A percentile compares a stretch with the other conserved stretches of the same genome.
Conservation (phyloP, 1,140 invertebrate species). For the Drosophila pectinifera region DNA sequence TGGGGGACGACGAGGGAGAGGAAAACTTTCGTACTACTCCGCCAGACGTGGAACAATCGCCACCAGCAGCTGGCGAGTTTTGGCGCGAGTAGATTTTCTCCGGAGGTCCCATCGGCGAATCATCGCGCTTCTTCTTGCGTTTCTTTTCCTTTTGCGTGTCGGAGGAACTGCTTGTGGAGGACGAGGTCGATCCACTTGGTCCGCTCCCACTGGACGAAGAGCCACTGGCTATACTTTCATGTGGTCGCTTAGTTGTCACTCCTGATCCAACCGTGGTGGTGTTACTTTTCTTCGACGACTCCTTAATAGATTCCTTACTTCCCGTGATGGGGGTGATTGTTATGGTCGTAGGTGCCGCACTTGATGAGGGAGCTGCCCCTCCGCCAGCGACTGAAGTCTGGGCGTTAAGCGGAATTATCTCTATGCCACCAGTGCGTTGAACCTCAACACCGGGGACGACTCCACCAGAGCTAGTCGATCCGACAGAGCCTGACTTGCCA, state of each 20-base stretch:
- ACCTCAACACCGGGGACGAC: constrained; percentile 52
- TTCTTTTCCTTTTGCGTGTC: constrained; percentile 91
- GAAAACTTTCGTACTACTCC: constrained; percentile 75
- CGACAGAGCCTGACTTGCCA: constrained; percentile 27
- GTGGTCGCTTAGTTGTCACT: constrained; percentile 50
- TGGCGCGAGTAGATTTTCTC: constrained; percentile 88
- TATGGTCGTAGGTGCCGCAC: constrained; percentile 85
- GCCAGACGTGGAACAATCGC: constrained; percentile 73
- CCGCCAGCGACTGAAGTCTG: constrained; percentile 21
- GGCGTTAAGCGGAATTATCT: constrained; percentile 87
- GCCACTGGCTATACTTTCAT: constrained; percentile 44
- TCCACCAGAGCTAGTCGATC: constrained; percentile 1
- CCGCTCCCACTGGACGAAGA: constrained; percentile 28
- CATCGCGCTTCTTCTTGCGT: constrained; percentile 90
- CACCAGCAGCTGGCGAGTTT: constrained; percentile 73
- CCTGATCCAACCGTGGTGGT: constrained; percentile 23
- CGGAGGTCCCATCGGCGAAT: constrained; percentile 92
- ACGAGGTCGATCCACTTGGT: constrained; percentile 12
- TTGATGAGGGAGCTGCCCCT: constrained; percentile 14
- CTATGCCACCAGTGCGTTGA: constrained; percentile 68
- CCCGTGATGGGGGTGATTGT: constrained; percentile 92
- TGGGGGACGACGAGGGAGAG: constrained; percentile 87
- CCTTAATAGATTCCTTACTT: constrained; percentile 29
- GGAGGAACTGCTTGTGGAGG: constrained; percentile 54
- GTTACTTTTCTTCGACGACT: constrained; percentile 50